Evolutionary conservation across 2,113 vertebrate genomes (phyloP).

Genomic region (Tenrec ecaudatus): DNA sequence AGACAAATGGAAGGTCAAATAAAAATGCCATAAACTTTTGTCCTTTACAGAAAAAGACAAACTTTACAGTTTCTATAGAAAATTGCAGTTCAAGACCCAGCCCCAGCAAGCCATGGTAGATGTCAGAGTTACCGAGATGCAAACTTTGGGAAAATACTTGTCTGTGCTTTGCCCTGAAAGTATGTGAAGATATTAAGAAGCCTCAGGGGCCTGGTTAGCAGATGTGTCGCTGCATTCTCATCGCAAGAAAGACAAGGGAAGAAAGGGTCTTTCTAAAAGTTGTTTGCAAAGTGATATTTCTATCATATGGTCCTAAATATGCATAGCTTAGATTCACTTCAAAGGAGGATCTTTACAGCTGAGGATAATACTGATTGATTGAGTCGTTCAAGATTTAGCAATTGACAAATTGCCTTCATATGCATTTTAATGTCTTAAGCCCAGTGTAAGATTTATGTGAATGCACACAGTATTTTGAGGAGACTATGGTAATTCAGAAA

Average conservation of each 20-base stretch:
- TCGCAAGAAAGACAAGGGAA: conserved; percentile 9
- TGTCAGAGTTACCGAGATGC: not conserved
- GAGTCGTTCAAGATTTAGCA: not conserved
- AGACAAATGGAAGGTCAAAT: conserved; percentile 30
- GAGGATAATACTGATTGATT: not conserved
- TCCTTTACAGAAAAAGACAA: conserved; percentile 21
- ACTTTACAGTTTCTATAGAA: not conserved
- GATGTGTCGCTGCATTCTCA: conserved; percentile 42
- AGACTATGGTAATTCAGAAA: conserved; percentile 50
- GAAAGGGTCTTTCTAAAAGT: conserved; percentile 47
- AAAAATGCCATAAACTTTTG: not conserved
- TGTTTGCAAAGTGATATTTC: conserved; percentile 35
- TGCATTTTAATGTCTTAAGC: not conserved
- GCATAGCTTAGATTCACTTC: conserved; percentile 33
- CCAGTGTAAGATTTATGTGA: not conserved
- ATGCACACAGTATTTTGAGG: conserved; percentile 3
- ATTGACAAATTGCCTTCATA: conserved; percentile 14
- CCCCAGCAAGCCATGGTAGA: not conserved
- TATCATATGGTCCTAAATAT: conserved; percentile 8
- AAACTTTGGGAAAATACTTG: not conserved
- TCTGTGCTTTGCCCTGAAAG: not conserved
- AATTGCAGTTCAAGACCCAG: not conserved
- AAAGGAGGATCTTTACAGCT: conserved; percentile 27
- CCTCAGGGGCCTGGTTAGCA: not conserved
- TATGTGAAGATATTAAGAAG: not conserved